Evolutionary conservation across 2,888 invertebrate genomes (phyloP).

Genomic region (Macroteleia sp.): DNA sequence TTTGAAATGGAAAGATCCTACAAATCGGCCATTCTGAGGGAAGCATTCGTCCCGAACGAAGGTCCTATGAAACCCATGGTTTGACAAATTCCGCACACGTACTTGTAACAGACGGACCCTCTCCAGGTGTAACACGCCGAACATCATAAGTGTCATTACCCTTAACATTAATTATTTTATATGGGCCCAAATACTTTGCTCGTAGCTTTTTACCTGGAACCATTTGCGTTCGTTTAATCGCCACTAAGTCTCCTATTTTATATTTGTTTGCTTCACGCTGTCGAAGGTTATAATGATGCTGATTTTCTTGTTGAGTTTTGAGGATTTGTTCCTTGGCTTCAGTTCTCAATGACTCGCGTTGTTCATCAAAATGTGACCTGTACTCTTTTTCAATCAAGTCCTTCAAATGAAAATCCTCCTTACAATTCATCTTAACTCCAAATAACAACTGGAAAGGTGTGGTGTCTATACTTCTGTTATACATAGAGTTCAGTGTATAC

Average conservation of each 20-base stretch:
- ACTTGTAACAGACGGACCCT: slow-evolving; percentile 16
- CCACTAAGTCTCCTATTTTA: slow-evolving; percentile 16
- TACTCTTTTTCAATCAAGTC: too few relatives aligned
- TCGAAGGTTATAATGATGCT: slow-evolving; percentile 14
- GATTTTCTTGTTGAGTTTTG: slow-evolving; percentile 34
- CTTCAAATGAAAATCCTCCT: background rate
- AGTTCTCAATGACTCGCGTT: background rate
- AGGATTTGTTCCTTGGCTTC: background rate
- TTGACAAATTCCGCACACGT: slow-evolving; percentile 23
- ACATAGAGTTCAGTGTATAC: too few relatives aligned
- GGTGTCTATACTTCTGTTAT: background rate
- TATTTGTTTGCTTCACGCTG: slow-evolving; percentile 12
- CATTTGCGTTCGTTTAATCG: slow-evolving; percentile 26
- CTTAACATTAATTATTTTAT: slow-evolving; percentile 1
- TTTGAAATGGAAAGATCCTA: background rate
- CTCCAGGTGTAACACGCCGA: background rate
- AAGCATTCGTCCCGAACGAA: slow-evolving; percentile 9
- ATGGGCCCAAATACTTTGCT: slow-evolving; percentile 31
- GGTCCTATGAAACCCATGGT: background rate
- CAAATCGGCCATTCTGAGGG: background rate
- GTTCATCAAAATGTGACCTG: background rate
- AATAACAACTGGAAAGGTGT: background rate
- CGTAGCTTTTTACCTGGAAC: slow-evolving; percentile 13
- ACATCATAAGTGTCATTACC: slow-evolving; percentile 28
- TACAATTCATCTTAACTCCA: background rate